phyloP scores from a whole-genome alignment of 2,888 invertebrate genomes.

The Therioaphis trifolii region DNA sequence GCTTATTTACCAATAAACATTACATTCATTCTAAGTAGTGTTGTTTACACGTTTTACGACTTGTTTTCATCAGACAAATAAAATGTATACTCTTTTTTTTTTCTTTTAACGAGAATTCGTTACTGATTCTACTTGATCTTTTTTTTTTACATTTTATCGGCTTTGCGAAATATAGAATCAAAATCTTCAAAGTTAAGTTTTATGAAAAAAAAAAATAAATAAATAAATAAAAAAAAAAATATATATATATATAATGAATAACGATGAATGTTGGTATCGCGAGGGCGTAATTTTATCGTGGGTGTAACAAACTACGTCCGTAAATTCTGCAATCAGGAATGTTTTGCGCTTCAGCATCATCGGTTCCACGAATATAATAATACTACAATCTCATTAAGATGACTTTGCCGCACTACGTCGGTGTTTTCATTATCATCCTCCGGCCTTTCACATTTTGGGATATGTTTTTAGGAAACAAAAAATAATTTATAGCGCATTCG shows the following conservation, averaged over 20 bases:
- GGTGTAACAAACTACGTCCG: constrained; percentile 19
- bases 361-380: neutral
- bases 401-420: neutral
- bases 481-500: neutral
- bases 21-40: neutral
- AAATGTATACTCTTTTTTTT: neutral
- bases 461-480: neutral
- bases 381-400: neutral
- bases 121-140: neutral
- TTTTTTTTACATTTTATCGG: too few species aligned
- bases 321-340: constrained; percentile 29
- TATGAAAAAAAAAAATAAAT: too few species aligned
- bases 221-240: neutral
- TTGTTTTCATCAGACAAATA: neutral
- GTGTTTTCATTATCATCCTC: constrained; percentile 10
- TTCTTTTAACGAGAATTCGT: neutral
- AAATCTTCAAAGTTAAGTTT: neutral
- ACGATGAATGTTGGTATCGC: constrained; percentile 4
- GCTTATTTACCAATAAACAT: neutral
- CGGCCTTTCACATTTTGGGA: neutral
- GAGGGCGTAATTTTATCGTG: constrained; percentile 20
- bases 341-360: neutral
- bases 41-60: neutral
- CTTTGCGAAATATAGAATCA: neutral
- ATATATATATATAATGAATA: neutral